phyloP scores from a whole-genome alignment of 2,113 vertebrate genomes.

The Tringa solitaria region DNA sequence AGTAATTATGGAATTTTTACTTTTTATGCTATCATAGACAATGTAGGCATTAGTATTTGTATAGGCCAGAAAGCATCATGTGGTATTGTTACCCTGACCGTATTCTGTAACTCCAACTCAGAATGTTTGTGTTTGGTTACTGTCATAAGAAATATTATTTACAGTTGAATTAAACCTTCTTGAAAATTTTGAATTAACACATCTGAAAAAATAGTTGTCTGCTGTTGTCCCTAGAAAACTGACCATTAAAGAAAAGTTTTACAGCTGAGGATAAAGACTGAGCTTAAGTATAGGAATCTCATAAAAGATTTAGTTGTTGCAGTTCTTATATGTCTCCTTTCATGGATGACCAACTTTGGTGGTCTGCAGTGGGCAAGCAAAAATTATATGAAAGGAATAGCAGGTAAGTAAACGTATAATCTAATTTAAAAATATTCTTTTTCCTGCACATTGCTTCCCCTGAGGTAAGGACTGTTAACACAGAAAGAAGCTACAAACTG shows the following conservation, averaged over 20 bases:
- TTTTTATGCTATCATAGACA: not conserved
- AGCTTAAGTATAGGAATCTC: not conserved
- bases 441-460: not conserved
- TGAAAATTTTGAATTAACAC: not conserved
- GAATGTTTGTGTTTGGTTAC: not conserved
- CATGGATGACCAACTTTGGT: not conserved
- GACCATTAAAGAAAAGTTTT: not conserved
- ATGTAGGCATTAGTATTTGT: not conserved
- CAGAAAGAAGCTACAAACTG: not conserved
- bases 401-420: not conserved
- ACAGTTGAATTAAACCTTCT: not conserved
- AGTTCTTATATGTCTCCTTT: not conserved
- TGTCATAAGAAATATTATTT: not conserved
- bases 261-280: not conserved
- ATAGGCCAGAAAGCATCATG: not conserved
- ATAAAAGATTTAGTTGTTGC: not conserved
- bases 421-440: not conserved
- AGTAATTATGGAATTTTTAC: not conserved
- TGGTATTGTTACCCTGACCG: not conserved
- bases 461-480: not conserved
- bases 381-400: not conserved
- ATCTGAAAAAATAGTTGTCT: rapidly evolving
- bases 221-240: not conserved
- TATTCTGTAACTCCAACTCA: not conserved
- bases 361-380: not conserved